Base-by-base conservation (phyloP, 30 jellyfish, hydroid and myxozoan genomes). In the Cassiopea andromeda region DNA sequence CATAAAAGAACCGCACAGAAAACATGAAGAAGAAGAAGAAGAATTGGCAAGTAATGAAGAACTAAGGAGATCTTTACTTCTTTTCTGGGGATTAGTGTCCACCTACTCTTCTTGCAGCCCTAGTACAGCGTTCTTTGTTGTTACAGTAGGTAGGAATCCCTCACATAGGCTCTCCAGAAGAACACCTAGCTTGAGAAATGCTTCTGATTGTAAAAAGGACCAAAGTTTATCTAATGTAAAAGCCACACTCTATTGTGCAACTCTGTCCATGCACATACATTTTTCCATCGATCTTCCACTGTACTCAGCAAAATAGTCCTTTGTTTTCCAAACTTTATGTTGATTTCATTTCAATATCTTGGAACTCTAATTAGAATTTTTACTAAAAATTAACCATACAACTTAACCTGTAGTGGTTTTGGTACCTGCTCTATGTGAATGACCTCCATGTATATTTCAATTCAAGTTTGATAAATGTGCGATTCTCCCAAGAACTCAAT, bases 321-420 rank as follows among this genome's bases (percentile, higher is more conserved):
- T 58, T 58, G 13, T 6, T 58, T 58, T 58, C 68, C 14, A 7
- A 58, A 58, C 14, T 6, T 6, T 0, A 6, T 14, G 68, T 14
- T 6, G 8, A 58, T 58, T 58, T 67, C 0, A 67, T 10, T 67
- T 3, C 13, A 67, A 67, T 8, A 18, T 67, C 76, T 67, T 3
- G 38, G n/a, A 18, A 67, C 27, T 4, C 13, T 3, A 67, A 27
- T 0, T 27, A 27, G 38, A 27, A 27, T 27, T 27, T 27, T 27
- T 27, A 27, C 38, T 27, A 6, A 54, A 54, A 54, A 10, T 10
- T 6, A 54, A 54, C 7, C 64, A 3, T 54, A 54, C 12, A 54
- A 54, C 10, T 10, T 54, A 19, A 70, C 79, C 79, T 70, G 79
- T 19, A 70, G 79, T 70, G 79, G 79, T 70, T 70, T 70, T 70